phyloP scores from a whole-genome alignment of 2,113 vertebrate genomes.

The Ancistrus triradiatus region DNA sequence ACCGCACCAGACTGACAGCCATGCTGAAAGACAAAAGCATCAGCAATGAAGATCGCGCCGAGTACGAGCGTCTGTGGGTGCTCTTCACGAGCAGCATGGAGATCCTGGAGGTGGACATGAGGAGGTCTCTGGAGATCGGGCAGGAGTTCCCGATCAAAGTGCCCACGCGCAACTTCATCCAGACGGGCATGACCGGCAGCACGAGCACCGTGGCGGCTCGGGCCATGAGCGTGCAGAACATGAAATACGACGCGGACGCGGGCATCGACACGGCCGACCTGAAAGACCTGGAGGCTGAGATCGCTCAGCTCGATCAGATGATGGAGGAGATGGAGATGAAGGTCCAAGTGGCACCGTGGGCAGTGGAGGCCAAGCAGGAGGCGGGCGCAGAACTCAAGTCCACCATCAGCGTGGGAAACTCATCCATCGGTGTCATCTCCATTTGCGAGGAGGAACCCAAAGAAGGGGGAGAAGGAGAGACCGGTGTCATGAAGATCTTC shows the following conservation, averaged over 20 bases:
- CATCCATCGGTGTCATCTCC: slow-evolving; percentile 79
- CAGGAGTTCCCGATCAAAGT: slow-evolving; percentile 87
- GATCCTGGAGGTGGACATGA: slow-evolving; percentile 92
- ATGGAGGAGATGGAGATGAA: slow-evolving; percentile 98
- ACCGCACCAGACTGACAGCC: slow-evolving; percentile 79
- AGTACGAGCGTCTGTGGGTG: slow-evolving; percentile 95
- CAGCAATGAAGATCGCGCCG: slow-evolving; percentile 81
- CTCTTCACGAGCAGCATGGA: slow-evolving; percentile 95
- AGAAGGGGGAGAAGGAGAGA: slow-evolving; percentile 66
- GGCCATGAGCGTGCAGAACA: slow-evolving; percentile 87
- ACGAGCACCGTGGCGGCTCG: slow-evolving; percentile 81
- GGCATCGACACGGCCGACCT: slow-evolving; percentile 86
- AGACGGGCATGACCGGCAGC: slow-evolving; percentile 87
- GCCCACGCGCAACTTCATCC: slow-evolving; percentile 85
- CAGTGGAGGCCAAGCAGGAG: slow-evolving; percentile 88
- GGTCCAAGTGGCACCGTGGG: slow-evolving; percentile 96
- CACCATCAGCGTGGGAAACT: slow-evolving; percentile 77
- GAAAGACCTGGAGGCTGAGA: slow-evolving; percentile 82
- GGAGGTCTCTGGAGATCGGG: slow-evolving; percentile 83
- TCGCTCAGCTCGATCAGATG: slow-evolving; percentile 87
- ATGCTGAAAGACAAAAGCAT: slow-evolving; percentile 80
- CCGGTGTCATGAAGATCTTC: slow-evolving; percentile 74
- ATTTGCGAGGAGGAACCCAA: slow-evolving; percentile 78
- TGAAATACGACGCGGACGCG: slow-evolving; percentile 83
- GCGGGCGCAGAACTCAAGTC: slow-evolving; percentile 88